Evolutionary conservation across 2,797 vertebrate genomes (phyloP), one percentile per base, ranked within the genome.

Genomic region (Bryconaethiops microstoma): DNA sequence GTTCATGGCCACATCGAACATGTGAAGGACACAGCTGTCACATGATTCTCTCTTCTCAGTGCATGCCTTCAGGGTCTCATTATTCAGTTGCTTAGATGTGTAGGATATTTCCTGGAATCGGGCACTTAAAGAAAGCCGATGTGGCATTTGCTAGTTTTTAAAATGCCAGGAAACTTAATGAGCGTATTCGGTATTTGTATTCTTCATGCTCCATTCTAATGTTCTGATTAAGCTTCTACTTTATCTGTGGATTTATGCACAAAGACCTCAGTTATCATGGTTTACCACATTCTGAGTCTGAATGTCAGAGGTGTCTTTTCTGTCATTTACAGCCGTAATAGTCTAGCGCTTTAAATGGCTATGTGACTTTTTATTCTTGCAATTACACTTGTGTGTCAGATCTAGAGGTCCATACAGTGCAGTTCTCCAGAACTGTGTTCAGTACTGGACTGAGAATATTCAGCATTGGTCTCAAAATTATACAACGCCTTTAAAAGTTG

Each of bases 11-110:
- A 68, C 40, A 45, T 45, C 21, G 65, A 68, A 50, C 68, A 52
- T 50, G 21, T 54, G 69, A 72, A 72, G 69, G 69, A 72, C 69
- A 17, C 21, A 19, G 48, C 50, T 72, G 69, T 72, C 69, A 72
- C 45, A 69, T 69, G 67, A 69, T 13, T 64, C 65, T 68, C 35
- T 21, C 14, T 39, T 5, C 67, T 21, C n/a, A n/a, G 67, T n/a
- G 19, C 5, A n/a, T 48, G 35, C 67, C 21, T 69, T 23, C 67
- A 48, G 48, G 67, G 67, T 21, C 19, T 69, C n/a, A 48, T 69
- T 69, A 13, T 40, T 48, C 29, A 65, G 7, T 14, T 64, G 21
- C 59, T 63, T 40, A 19, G 29, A 65, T 9, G 5, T 65, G 35
- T 65, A 19, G 63, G 6, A 65, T 19, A 19, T 40, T 65, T 19